Conservation (phyloP, 2,113 vertebrate genomes). For the Bubalus kerabau region DNA sequence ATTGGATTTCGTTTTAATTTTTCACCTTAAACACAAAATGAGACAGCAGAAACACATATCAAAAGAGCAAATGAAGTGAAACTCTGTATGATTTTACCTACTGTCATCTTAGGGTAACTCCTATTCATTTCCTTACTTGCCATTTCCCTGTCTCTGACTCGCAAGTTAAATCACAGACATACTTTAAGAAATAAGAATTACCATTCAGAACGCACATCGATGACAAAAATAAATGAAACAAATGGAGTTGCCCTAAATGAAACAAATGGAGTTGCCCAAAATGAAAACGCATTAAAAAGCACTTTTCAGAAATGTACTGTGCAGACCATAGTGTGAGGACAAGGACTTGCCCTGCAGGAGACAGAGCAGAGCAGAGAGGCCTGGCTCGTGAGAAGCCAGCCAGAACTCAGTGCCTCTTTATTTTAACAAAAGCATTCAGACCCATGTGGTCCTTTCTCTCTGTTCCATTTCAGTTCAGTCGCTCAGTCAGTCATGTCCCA, state of each 20-base stretch:
- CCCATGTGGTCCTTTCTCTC: not conserved
- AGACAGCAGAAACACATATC: not conserved
- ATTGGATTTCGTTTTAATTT: not conserved
- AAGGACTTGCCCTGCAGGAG: not conserved
- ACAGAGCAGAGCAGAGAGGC: not conserved
- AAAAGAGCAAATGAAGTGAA: not conserved
- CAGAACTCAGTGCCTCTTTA: not conserved
- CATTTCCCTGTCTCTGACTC: not conserved
- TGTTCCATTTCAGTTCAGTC: not conserved
- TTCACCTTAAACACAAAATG: slow-evolving; percentile 24
- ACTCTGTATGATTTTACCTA: not conserved
- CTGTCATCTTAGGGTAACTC: not conserved
- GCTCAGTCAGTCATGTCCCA: not conserved
- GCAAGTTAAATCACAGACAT: not conserved
- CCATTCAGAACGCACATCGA: not conserved
- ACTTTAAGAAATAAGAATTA: slow-evolving; percentile 1
- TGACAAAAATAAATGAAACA: not conserved
- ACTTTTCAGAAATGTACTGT: not conserved
- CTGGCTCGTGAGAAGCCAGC: not conserved
- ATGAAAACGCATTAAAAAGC: not conserved
- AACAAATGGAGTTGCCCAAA: not conserved
- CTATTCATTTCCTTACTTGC: not conserved
- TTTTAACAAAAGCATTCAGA: not conserved
- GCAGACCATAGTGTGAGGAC: not conserved
- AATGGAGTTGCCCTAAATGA: not conserved